Evolutionary conservation across 2,797 vertebrate genomes (phyloP), one percentile per base, ranked within the genome.

Genomic region (Ctenosaura bakeri): DNA sequence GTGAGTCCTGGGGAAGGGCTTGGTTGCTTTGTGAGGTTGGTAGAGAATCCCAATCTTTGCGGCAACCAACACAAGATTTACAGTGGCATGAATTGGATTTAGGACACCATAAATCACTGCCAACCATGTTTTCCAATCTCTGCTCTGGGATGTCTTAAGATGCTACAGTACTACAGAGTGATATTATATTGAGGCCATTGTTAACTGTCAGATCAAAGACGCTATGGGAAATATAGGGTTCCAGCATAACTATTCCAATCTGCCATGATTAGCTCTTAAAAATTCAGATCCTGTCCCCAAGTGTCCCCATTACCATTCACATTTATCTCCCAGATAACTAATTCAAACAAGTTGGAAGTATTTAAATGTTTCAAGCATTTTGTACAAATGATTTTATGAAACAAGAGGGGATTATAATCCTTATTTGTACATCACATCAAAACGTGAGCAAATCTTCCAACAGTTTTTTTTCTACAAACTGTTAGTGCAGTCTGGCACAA

Each of bases 381-480:
- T 56, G n/a, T 8, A 14, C 4, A 64, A 90, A 81, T 86, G 77
- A 90, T 56, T 18, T 13, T 80, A 38, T 1, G 6, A 91, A 90
- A 46, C 38, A 22, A 20, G 38, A 14, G 9, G 78, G 14, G 32
- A 64, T n/a, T 42, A 90, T 46, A 92, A 92, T 76, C 46, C 54
- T 85, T 79, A 88, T 2, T 0, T 88, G 26, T 18, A 93, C 87
- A 82, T 90, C 35, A 56, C 69, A 85, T 88, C 90, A 90, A 81
- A 92, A 35, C 35, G 89, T 59, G 80, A 74, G 84, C 46, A 89
- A 94, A 92, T 84, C 64, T 35, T 80, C 59, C 74, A 29, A 85
- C 64, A 92, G 24, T 90, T 73, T 81, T 64, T 64, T 90, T 92
- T 92, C 83, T 81, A 86, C 86, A 89, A 94, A 86, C 81, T 74